Conservation (phyloP, 2,888 invertebrate species). For the Proisotoma minuta region DNA sequence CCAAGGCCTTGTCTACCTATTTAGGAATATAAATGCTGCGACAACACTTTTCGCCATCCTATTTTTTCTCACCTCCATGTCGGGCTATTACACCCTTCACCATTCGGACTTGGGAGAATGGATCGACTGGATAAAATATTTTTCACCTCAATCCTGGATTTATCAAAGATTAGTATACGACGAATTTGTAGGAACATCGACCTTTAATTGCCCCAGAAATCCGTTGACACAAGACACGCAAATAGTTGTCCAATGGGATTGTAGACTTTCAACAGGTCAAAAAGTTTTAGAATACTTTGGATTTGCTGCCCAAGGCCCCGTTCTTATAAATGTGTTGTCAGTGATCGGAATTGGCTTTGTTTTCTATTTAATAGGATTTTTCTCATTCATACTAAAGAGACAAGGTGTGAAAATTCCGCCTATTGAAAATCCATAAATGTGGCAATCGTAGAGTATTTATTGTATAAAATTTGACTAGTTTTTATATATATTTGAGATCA, state of each 20-base stretch:
- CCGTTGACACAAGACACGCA: constrained; percentile 82
- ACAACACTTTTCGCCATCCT: constrained; percentile 60
- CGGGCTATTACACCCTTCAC: constrained; percentile 67
- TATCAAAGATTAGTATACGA: constrained; percentile 62
- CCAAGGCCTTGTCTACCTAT: constrained; percentile 63
- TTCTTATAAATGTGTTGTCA: constrained; percentile 17
- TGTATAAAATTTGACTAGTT: too few species aligned
- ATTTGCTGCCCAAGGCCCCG: constrained; percentile 22
- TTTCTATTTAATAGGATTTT: constrained; percentile 19
- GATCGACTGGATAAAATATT: constrained; percentile 63
- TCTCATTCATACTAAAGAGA: constrained; percentile 30
- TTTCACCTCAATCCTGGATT: constrained; percentile 70
- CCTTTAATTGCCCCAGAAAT: constrained; percentile 49
- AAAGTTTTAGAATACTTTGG: constrained; percentile 37
- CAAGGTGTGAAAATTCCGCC: constrained; percentile 33
- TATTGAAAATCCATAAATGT: constrained; percentile 32
- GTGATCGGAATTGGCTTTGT: constrained; percentile 9
- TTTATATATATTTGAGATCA: too few species aligned
- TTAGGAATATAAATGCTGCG: constrained; percentile 61
- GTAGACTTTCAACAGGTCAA: constrained; percentile 35
- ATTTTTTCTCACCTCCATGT: constrained; percentile 59
- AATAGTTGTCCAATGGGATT: constrained; percentile 63
- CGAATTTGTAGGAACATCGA: constrained; percentile 57
- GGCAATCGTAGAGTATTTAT: too few species aligned
- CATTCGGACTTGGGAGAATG: constrained; percentile 63